Conservation (phyloP, 2,888 invertebrate genomes). For the Petrolisthes cinctipes region DNA sequence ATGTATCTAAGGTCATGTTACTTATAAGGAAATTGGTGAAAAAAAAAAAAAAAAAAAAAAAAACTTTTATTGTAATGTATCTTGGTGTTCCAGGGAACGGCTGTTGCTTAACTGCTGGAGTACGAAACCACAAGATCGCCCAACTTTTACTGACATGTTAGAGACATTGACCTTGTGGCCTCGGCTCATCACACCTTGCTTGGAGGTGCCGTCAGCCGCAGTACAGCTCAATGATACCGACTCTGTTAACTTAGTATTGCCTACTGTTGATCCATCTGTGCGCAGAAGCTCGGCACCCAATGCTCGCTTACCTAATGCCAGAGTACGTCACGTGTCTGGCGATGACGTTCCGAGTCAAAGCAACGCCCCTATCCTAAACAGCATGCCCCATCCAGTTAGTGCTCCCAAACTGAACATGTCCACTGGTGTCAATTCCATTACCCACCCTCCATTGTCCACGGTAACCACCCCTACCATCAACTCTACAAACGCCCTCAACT, state of each 20-base stretch:
- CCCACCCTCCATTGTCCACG: slow-evolving; percentile 2
- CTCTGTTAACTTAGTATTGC: slow-evolving; percentile 42
- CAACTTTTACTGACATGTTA: slow-evolving; percentile 83
- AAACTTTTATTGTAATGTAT: not conserved
- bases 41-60: too few species aligned
- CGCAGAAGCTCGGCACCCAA: slow-evolving; percentile 58
- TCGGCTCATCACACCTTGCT: slow-evolving; percentile 81
- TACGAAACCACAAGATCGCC: slow-evolving; percentile 78
- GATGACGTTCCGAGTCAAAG: slow-evolving; percentile 9
- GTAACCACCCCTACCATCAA: not conserved
- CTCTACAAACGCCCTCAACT: not conserved
- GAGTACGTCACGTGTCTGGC: slow-evolving; percentile 29
- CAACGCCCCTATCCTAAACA: not conserved
- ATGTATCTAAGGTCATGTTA: not conserved
- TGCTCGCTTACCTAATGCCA: slow-evolving; percentile 22
- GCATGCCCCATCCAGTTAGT: not conserved
- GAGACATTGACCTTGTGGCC: slow-evolving; percentile 83
- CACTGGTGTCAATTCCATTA: not conserved
- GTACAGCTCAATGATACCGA: slow-evolving; percentile 59
- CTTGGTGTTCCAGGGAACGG: slow-evolving; percentile 74
- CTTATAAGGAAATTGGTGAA: not conserved
- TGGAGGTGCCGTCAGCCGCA: slow-evolving; percentile 80
- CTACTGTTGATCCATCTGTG: slow-evolving; percentile 4
- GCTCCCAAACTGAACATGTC: slow-evolving; percentile 4
- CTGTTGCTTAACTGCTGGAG: slow-evolving; percentile 87